Percentiles rank a stretch among this genome's conserved stretches.
Conservation (phyloP, 2,113 vertebrate genomes). For the Caretta caretta region DNA sequence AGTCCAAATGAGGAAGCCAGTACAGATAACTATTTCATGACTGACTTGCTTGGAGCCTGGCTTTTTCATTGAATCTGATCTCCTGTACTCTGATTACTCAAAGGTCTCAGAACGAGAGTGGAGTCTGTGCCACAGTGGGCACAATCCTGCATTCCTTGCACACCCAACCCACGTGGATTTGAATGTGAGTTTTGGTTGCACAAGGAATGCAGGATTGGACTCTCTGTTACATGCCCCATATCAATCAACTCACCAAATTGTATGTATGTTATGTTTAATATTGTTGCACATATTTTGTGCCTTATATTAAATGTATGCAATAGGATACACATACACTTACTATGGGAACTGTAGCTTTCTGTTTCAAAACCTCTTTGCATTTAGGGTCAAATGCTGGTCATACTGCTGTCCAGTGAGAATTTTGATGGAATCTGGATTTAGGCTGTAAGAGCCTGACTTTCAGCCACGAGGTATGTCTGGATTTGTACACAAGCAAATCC, state of each 20-base stretch:
- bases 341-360: slow-evolving; percentile 40
- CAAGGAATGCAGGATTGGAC: fast-evolving
- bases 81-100: fast-evolving
- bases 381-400: not conserved
- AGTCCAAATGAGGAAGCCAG: slow-evolving; percentile 30
- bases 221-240: fast-evolving
- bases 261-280: not conserved
- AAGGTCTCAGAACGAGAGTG: not conserved
- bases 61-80: fast-evolving
- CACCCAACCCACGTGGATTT: not conserved
- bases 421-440: not conserved
- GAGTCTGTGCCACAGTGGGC: not conserved
- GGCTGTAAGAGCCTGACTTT: not conserved
- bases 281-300: not conserved
- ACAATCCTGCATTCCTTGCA: not conserved
- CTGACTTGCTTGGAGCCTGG: not conserved
- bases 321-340: not conserved
- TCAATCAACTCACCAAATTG: fast-evolving
- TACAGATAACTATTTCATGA: slow-evolving; percentile 70
- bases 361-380: not conserved
- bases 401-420: not conserved
- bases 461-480: slow-evolving; percentile 40
- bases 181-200: fast-evolving
- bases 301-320: not conserved
- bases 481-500: not conserved